Evolutionary conservation across 2,113 vertebrate species (phyloP).

Genomic region (Mellivora capensis): DNA sequence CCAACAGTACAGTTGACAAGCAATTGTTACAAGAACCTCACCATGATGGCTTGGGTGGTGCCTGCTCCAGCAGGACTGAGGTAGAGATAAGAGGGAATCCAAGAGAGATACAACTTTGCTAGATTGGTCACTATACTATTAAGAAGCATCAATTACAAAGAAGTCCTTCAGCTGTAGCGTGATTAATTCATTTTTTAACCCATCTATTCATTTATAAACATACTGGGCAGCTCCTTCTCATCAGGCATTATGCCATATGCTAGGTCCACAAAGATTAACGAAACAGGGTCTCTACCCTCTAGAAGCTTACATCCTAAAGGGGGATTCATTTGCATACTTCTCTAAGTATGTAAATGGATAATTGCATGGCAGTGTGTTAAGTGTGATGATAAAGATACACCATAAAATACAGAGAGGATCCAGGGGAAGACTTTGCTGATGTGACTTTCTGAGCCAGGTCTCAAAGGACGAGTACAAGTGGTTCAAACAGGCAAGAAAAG

Average conservation of each 20-base stretch:
- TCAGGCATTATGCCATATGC: background rate
- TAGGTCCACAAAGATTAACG: background rate
- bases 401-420: background rate
- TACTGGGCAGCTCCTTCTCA: background rate
- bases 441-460: background rate
- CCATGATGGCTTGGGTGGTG: background rate
- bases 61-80: background rate
- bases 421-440: background rate
- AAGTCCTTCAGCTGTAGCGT: background rate
- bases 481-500: background rate
- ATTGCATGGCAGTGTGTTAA: background rate
- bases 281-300: background rate
- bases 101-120: background rate
- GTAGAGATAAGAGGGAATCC: background rate
- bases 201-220: background rate
- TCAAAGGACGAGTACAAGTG: background rate
- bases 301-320: background rate
- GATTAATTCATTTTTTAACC: background rate
- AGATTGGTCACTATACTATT: background rate
- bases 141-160: background rate
- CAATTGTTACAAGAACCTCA: background rate
- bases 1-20: background rate
- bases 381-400: background rate
- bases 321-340: background rate
- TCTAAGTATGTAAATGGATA: background rate